Conservation (phyloP, 2,113 vertebrate genomes). For the Mesembrinibis cayennensis region DNA sequence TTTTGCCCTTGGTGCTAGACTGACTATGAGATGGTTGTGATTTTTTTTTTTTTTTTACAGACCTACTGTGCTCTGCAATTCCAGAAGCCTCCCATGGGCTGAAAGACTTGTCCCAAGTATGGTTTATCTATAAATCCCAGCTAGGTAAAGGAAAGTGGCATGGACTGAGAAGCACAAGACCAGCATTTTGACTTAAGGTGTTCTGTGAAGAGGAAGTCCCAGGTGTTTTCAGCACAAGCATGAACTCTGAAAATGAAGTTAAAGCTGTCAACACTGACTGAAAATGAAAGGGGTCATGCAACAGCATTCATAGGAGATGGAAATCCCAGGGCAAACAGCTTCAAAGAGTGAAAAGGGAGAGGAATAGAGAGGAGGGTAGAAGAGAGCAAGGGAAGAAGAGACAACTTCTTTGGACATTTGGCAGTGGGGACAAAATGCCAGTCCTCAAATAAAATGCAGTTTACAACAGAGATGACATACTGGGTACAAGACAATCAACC, state of each 20-base stretch:
- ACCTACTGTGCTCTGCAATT: background rate
- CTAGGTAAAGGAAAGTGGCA: background rate
- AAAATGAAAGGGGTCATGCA: background rate
- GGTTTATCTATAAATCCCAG: background rate
- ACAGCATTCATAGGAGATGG: background rate
- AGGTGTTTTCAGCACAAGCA: background rate
- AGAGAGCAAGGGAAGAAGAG: background rate
- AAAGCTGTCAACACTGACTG: background rate
- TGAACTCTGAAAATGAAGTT: background rate
- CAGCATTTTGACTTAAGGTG: background rate
- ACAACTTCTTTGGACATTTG: background rate
- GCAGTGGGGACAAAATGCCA: background rate
- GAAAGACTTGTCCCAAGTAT: background rate
- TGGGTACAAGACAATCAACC: background rate
- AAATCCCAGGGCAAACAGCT: background rate
- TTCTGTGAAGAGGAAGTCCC: background rate
- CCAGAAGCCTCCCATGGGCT: background rate
- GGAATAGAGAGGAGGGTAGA: background rate
- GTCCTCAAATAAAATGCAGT: background rate
- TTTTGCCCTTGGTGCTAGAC: background rate
- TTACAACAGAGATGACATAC: background rate
- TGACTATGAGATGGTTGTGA: background rate
- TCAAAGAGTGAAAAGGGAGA: background rate
- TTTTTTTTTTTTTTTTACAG: background rate
- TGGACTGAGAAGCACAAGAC: background rate